Conservation (phyloP, 2,113 vertebrate species). For the Carassius gibelio region DNA sequence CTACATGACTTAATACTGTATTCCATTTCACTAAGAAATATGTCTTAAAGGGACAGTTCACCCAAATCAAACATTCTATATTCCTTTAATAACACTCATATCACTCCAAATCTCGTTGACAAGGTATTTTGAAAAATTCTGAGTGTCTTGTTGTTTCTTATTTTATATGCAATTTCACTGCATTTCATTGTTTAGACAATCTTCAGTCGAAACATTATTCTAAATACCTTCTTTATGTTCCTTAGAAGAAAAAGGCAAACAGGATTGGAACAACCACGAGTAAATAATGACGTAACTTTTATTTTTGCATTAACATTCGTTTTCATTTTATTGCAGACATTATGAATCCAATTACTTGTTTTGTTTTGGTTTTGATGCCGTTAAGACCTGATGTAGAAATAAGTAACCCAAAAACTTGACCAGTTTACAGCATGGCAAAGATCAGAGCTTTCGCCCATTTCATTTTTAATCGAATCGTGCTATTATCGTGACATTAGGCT, state of each 20-base stretch:
- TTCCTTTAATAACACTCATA: neutral
- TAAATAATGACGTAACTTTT: neutral
- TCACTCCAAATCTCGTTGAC: too few species aligned
- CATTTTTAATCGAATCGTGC: neutral
- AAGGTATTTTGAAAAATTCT: neutral
- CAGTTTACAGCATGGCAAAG: neutral
- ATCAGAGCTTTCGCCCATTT: neutral
- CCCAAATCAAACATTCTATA: neutral
- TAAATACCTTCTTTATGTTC: neutral
- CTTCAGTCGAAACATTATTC: neutral
- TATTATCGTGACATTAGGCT: neutral
- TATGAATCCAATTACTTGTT: neutral
- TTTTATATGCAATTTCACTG: neutral
- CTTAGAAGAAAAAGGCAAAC: neutral
- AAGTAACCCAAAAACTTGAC: conserved; percentile 12
- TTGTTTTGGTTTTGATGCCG: neutral
- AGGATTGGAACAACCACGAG: neutral
- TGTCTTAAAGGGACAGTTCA: neutral
- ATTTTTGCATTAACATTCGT: neutral
- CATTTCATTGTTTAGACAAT: neutral
- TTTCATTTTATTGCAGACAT: neutral
- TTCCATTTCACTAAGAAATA: neutral
- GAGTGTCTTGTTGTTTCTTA: neutral
- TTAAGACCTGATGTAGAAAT: neutral
- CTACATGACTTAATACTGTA: neutral